These are phyloP conservation scores for Labia minor DNA, from an alignment of 2,888 invertebrate species.

Conservation along the genomic window DNA sequence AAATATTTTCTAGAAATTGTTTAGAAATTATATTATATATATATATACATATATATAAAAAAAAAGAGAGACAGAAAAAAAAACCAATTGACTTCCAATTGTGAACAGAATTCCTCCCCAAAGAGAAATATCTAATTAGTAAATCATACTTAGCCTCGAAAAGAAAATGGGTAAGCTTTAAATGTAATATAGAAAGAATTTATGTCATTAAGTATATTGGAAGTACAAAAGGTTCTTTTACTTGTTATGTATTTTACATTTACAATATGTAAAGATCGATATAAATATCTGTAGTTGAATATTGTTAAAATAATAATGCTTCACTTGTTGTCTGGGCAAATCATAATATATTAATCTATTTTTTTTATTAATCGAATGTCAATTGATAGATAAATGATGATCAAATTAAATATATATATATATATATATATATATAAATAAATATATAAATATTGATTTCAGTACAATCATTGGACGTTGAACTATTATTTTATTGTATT, in stretches of 20 bases:
- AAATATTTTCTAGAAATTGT: neutral
- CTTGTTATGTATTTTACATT: neutral
- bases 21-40: too few species aligned
- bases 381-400: neutral
- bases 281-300: neutral
- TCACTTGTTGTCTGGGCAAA: constrained; percentile 13
- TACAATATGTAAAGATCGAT: too few species aligned
- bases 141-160: neutral
- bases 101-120: neutral
- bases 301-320: neutral
- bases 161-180: neutral
- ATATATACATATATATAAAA: too few species aligned
- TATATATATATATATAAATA: neutral
- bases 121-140: neutral
- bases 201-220: neutral
- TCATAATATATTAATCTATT: constrained; percentile 1
- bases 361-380: constrained; percentile 8
- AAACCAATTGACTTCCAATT: neutral
- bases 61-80: neutral
- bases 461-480: neutral
- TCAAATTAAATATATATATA: neutral
- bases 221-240: neutral
- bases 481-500: neutral
- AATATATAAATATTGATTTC: neutral
- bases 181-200: neutral